A percentile compares a stretch with the other conserved stretches of the same genome.
Evolutionary conservation across 2,113 vertebrate genomes (phyloP).

Genomic region (Poeciliopsis turrubarensis): DNA sequence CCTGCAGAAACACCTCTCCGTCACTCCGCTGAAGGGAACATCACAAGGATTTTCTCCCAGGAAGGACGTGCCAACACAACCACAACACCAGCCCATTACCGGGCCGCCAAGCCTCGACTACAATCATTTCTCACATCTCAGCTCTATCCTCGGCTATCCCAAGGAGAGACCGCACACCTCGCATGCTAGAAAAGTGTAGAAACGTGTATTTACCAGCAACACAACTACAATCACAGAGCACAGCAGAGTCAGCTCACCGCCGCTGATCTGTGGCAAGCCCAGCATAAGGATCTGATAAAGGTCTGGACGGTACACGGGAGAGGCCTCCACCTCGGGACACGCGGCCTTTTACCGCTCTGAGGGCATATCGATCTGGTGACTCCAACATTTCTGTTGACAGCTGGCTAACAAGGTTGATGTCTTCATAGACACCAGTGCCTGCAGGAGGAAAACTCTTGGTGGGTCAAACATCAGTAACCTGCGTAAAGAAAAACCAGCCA

Average conservation of each 20-base stretch:
- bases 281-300: conserved; percentile 51
- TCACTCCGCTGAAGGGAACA: conserved; percentile 59
- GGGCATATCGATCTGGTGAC: conserved; percentile 59
- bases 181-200: conserved; percentile 14
- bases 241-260: conserved; percentile 20
- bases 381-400: conserved; percentile 55
- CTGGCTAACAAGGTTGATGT: conserved; percentile 75
- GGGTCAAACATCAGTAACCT: conserved; percentile 25
- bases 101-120: conserved; percentile 45
- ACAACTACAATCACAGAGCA: conserved; percentile 36
- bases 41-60: conserved; percentile 59
- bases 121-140: conserved; percentile 26
- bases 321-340: conserved; percentile 42
- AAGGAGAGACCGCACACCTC: conserved; percentile 11
- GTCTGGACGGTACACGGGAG: conserved; percentile 42
- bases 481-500: conserved; percentile 21
- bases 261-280: conserved; percentile 49
- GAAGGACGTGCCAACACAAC: conserved; percentile 59
- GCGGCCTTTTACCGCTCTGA: conserved; percentile 21
- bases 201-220: conserved; percentile 41
- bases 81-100: conserved; percentile 58
- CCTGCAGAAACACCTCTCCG: conserved; percentile 52
- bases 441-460: conserved; percentile 14
- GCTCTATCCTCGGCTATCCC: conserved; percentile 28
- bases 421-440: conserved; percentile 60